Conservation (phyloP, 1,140 invertebrate species). For the Drosophila insularis region DNA sequence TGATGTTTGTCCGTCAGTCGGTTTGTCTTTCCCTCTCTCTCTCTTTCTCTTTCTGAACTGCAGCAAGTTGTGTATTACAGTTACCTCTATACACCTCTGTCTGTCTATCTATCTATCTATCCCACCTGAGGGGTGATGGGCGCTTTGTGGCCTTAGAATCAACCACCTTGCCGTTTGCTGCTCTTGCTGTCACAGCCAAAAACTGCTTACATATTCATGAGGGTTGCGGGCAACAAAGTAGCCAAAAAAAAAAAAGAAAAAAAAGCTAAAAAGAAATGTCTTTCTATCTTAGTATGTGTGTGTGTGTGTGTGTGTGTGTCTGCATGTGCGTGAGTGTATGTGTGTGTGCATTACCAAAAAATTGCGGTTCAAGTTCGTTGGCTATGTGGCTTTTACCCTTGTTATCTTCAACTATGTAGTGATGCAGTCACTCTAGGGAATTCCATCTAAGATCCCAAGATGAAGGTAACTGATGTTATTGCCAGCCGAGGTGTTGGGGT, state of each 20-base stretch:
- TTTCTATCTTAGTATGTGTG: constrained; percentile 14
- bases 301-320: constrained; percentile 55
- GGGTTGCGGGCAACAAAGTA: constrained; percentile 78
- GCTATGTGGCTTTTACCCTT: constrained; percentile 41
- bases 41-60: neutral
- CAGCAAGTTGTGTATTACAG: constrained; percentile 43
- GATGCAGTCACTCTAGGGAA: constrained; percentile 68
- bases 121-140: constrained; percentile 13
- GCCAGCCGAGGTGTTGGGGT: constrained; percentile 29
- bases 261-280: constrained; percentile 28
- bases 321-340: constrained; percentile 52
- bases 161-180: constrained; percentile 27
- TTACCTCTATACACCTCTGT: constrained; percentile 62
- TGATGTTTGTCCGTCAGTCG: constrained; percentile 71
- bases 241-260: constrained; percentile 50
- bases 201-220: constrained; percentile 79
- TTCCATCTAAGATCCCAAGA: constrained; percentile 40
- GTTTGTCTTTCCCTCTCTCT: constrained; percentile 13
- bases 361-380: constrained; percentile 79
- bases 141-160: constrained; percentile 57
- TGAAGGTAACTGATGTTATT: constrained; percentile 25
- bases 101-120: constrained; percentile 36
- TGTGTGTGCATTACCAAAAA: constrained; percentile 69
- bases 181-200: constrained; percentile 27
- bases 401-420: constrained; percentile 46